phyloP scores from a whole-genome alignment of 2,113 vertebrate genomes.

The Pomatostomus ruficeps region DNA sequence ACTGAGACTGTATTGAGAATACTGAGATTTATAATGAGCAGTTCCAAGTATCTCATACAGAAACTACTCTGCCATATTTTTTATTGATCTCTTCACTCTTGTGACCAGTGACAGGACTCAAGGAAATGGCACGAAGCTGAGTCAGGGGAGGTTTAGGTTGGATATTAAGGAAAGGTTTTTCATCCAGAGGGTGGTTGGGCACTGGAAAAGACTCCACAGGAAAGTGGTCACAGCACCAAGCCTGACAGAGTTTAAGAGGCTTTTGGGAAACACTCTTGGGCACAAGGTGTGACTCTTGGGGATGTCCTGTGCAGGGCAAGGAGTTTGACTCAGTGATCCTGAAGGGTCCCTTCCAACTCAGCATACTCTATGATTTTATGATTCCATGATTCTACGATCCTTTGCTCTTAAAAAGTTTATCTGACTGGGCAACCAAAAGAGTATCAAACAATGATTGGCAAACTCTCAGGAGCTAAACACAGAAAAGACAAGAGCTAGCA shows the following conservation, averaged over 20 bases:
- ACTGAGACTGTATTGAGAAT: not conserved
- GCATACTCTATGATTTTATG: not conserved
- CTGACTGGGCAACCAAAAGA: not conserved
- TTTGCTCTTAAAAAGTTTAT: not conserved
- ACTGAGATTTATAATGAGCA: not conserved
- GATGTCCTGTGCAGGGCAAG: not conserved
- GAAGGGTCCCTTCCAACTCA: not conserved
- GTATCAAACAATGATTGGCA: not conserved
- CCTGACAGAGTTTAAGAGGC: not conserved
- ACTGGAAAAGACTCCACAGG: not conserved
- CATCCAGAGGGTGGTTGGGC: accelerated
- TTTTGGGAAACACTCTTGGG: not conserved
- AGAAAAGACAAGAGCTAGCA: not conserved
- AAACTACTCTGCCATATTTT: not conserved
- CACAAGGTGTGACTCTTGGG: not conserved
- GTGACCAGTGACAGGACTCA: not conserved
- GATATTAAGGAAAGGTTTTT: not conserved
- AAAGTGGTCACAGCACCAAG: not conserved
- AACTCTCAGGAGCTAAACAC: not conserved
- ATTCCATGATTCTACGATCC: not conserved
- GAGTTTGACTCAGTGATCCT: not conserved
- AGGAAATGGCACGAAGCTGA: not conserved
- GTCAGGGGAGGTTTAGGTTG: not conserved
- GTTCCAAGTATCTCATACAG: not conserved
- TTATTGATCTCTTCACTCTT: accelerated